phyloP scores from a whole-genome alignment of 2,797 vertebrate species.

The Paguma larvata region DNA sequence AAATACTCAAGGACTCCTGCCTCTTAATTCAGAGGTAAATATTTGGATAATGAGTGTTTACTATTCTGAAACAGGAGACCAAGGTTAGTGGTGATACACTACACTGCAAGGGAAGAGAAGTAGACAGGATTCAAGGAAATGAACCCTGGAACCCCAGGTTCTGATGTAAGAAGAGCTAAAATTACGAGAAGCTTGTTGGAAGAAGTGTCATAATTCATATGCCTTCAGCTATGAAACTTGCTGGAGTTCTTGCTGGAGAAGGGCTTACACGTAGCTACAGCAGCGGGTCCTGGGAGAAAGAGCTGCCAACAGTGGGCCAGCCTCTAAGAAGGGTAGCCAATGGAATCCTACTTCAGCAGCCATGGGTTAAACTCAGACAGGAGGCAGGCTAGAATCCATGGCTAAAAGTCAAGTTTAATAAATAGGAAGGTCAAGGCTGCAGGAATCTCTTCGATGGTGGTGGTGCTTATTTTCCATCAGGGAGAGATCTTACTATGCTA shows the following conservation, averaged over 20 bases:
- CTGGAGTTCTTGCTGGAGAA: not conserved
- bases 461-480: not conserved
- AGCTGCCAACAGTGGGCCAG: not conserved
- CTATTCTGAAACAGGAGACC: not conserved
- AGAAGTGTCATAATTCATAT: not conserved
- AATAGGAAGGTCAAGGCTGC: not conserved
- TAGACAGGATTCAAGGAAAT: not conserved
- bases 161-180: slow-evolving; percentile 23
- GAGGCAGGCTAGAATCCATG: not conserved
- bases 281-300: not conserved
- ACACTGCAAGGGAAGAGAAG: not conserved
- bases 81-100: not conserved
- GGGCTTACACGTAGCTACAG: not conserved
- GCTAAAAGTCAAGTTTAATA: not conserved
- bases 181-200: not conserved
- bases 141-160: not conserved
- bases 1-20: not conserved
- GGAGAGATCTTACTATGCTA: not conserved
- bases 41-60: not conserved
- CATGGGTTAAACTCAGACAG: not conserved
- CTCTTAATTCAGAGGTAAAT: slow-evolving; percentile 43
- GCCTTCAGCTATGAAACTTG: not conserved
- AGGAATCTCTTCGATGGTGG: not conserved
- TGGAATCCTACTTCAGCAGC: not conserved
- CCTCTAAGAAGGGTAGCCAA: not conserved